These are phyloP conservation scores for Alexandromys fortis DNA, from an alignment of 2,113 vertebrate species.

Conservation along the genomic window DNA sequence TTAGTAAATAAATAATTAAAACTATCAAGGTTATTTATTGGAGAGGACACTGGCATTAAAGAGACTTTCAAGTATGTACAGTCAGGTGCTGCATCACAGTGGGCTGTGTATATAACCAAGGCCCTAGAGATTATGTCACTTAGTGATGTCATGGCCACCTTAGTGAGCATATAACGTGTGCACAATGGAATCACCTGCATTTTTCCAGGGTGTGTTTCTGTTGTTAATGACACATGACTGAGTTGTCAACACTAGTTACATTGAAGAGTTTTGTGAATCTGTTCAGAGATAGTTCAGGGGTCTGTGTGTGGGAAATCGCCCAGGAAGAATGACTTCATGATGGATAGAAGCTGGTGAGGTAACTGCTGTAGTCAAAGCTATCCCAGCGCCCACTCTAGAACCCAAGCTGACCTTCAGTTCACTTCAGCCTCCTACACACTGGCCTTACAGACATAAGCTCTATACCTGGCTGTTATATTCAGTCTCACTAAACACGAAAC, in stretches of 20 bases:
- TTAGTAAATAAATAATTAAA: neutral
- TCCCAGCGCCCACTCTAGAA: neutral
- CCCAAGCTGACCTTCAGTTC: neutral
- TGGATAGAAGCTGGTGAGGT: neutral
- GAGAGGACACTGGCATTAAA: neutral
- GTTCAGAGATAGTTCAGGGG: neutral
- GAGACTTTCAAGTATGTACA: neutral
- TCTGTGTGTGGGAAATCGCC: neutral
- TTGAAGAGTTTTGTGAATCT: neutral
- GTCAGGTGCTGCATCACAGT: neutral
- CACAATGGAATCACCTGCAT: neutral
- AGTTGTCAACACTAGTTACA: accelerated
- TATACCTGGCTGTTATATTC: neutral
- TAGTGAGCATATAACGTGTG: neutral
- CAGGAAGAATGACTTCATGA: neutral
- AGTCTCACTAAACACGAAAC: neutral
- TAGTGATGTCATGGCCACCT: neutral
- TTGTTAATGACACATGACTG: neutral
- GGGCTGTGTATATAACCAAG: neutral
- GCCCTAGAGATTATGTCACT: neutral
- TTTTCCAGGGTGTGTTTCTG: neutral
- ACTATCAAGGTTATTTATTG: neutral
- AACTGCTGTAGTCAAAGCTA: neutral
- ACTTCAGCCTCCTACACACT: neutral
- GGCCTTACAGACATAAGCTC: neutral